Base-by-base conservation (phyloP, 1,140 invertebrate genomes). In the Nasonia longicornis region DNA sequence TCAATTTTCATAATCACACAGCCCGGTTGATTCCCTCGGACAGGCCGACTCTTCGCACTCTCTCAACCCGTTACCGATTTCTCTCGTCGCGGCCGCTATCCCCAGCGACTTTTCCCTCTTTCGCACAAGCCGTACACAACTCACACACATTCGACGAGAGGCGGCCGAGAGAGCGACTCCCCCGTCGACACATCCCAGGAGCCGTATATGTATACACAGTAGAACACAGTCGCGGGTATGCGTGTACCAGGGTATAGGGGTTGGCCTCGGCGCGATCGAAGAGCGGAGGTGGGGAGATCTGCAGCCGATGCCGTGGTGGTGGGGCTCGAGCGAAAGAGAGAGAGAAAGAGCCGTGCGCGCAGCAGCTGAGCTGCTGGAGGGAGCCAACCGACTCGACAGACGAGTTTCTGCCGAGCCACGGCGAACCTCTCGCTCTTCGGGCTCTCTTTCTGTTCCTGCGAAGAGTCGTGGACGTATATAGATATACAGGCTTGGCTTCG, bases 371-470 rank as follows among this genome's bases (percentile, higher is more conserved):
- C 38, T n/a, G 31, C 31, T 63, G 31, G 74, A 42, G 75, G 75
- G 75, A 45, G 38, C 52, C 16, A 70, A 58, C 20, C n/a, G 35
- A 88, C 84, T 86, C 85, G 89, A 85, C 89, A 90, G 89, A 90
- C 89, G 89, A 87, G 89, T 90, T 90, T 87, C 85, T 88, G 87
- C 87, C 85, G 86, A 87, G 85, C 84, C 82, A 85, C 85, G 82
- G 87, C 84, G 85, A 86, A 83, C 86, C 67, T 77, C 80, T 88
- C 79, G 83, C 84, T 85, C 84, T 83, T 85, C 83, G 20, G 38
- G 38, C 66, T 73, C 79, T 84, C 84, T 77, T 64, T 58, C 52
- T 20, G 52, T n/a, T 35, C 31, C 31, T 35, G 31, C 31, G 3
- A 35, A 35, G 31, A 35, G 38, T 8, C 38, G 38, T 42, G 31